These are phyloP conservation scores for Cassiopea xamachana DNA, from an alignment of 30 jellyfish, hydroid and myxozoan species.

Conservation along the genomic window DNA sequence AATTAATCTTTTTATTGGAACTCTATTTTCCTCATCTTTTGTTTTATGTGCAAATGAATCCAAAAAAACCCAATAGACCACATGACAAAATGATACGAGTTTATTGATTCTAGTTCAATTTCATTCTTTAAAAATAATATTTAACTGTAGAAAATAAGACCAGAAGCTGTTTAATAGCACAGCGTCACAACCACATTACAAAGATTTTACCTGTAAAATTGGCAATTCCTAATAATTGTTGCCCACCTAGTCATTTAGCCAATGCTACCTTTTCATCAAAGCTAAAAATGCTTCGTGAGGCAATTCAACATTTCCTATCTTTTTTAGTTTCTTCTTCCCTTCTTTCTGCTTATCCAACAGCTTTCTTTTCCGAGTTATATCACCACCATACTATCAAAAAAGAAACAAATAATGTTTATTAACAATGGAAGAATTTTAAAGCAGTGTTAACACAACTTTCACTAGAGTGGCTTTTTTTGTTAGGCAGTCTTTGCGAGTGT, in stretches of 20 bases:
- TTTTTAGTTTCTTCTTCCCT: conserved; percentile 90
- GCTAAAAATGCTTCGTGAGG: conserved; percentile 91
- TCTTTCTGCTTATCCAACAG: conserved; percentile 90
- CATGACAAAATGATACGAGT: background rate
- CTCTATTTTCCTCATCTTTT: too few relatives aligned
- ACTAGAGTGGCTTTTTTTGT: too few relatives aligned
- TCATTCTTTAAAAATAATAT: background rate
- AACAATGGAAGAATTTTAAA: too few relatives aligned
- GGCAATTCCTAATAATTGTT: too few relatives aligned
- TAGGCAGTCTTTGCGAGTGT: too few relatives aligned
- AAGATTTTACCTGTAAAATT: too few relatives aligned
- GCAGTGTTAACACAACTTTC: too few relatives aligned
- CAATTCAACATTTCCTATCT: conserved; percentile 91
- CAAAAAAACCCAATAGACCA: too few relatives aligned
- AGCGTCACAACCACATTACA: background rate
- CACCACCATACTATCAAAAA: conserved; percentile 94
- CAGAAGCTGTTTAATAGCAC: background rate
- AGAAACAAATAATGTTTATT: background rate
- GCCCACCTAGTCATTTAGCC: background rate
- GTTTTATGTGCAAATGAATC: too few relatives aligned
- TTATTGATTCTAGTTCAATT: background rate
- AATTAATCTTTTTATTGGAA: too few relatives aligned
- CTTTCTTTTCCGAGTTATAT: conserved; percentile 92
- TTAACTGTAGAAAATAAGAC: background rate
- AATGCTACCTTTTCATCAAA: conserved; percentile 73